Evolutionary conservation across 2,113 vertebrate genomes (phyloP).

Genomic region (Dascyllus trimaculatus): DNA sequence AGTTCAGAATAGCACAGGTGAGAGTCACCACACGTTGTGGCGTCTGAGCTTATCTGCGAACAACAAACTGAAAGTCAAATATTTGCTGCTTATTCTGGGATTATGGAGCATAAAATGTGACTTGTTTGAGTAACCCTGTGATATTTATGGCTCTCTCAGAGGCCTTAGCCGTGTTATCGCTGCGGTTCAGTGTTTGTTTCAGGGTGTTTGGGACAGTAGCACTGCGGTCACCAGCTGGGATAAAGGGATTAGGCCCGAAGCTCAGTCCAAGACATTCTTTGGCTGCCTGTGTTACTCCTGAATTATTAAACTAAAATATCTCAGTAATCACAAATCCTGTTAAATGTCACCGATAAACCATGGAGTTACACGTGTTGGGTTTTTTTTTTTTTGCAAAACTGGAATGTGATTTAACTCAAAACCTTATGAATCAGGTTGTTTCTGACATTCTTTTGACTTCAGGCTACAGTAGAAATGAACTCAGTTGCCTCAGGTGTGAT

Average conservation of each 20-base stretch:
- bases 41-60: constrained; percentile 40
- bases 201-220: constrained; percentile 31
- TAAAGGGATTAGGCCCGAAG: constrained; percentile 52
- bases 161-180: constrained; percentile 5
- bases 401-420: constrained; percentile 1
- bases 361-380: neutral
- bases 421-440: neutral
- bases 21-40: neutral
- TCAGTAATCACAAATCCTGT: constrained; percentile 21
- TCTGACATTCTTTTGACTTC: too few relatives aligned
- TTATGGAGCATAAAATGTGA: constrained; percentile 33
- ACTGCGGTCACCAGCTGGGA: constrained; percentile 39
- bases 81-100: constrained; percentile 49
- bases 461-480: neutral
- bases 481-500: constrained; percentile 6
- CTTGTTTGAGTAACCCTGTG: constrained; percentile 33
- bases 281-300: constrained; percentile 11
- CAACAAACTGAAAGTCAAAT: constrained; percentile 57
- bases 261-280: constrained; percentile 47
- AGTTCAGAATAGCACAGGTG: neutral
- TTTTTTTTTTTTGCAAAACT: neutral
- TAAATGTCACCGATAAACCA: constrained; percentile 44
- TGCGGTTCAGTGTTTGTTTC: constrained; percentile 37
- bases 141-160: constrained; percentile 43
- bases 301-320: constrained; percentile 31